These are phyloP conservation scores for Pocota personata DNA, from an alignment of 2,888 invertebrate species.

Conservation along the genomic window DNA sequence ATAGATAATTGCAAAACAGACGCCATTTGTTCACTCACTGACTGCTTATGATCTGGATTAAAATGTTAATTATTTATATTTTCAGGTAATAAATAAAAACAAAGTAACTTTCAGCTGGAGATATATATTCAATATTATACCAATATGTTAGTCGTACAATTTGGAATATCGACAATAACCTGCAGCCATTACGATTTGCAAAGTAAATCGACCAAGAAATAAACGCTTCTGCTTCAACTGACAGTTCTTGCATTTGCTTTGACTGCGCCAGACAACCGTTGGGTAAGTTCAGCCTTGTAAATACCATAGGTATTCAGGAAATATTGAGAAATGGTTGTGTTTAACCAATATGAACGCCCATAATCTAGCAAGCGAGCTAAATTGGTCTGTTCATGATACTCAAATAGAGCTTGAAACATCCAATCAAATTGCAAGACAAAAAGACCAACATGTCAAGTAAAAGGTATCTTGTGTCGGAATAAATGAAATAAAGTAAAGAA, in stretches of 20 bases:
- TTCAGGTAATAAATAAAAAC: not conserved
- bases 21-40: constrained; percentile 28
- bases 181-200: constrained; percentile 25
- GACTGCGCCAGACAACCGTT: not conserved
- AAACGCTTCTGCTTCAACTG: not conserved
- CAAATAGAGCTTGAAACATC: no score
- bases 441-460: no score
- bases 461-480: no score
- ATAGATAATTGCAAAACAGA: constrained; percentile 1
- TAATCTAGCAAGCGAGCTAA: no score
- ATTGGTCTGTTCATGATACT: no score
- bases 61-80: not conserved
- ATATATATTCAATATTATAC: not conserved
- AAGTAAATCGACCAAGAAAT: constrained; percentile 22
- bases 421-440: no score
- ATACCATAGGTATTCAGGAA: not conserved
- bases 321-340: not conserved
- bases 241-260: not conserved
- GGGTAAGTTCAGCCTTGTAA: not conserved
- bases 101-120: not conserved
- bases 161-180: not conserved
- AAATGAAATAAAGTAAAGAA: no score
- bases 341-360: not conserved
- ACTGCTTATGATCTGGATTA: not conserved
- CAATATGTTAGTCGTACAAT: not conserved